phyloP scores from a whole-genome alignment of 2,888 invertebrate species.

The Mesorhabditis spiculigera region DNA sequence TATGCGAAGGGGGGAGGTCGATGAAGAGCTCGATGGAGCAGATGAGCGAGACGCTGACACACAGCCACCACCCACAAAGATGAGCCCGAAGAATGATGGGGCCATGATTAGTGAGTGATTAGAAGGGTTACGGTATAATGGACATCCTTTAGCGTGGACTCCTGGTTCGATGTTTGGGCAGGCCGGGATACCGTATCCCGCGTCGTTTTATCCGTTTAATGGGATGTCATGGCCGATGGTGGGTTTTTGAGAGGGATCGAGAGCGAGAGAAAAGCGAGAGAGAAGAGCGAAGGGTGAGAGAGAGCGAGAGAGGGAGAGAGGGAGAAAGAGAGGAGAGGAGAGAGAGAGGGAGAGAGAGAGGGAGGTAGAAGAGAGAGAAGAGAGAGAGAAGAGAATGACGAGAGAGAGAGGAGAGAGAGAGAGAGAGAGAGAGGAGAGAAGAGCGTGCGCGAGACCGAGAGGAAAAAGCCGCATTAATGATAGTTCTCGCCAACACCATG shows the following conservation, averaged over 20 bases:
- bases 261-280: background rate
- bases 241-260: background rate
- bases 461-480: constrained; percentile 5
- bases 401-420: constrained; percentile 7
- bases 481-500: too few relatives aligned
- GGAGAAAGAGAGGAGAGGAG: too few relatives aligned
- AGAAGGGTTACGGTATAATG: background rate
- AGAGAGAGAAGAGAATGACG: constrained; percentile 6
- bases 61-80: background rate
- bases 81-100: constrained; percentile 1
- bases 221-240: background rate
- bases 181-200: too few relatives aligned
- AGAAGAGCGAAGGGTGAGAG: background rate
- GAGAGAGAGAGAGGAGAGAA: too few relatives aligned
- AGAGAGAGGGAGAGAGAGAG: constrained; percentile 7
- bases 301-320: too few relatives aligned
- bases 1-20: background rate
- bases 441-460: constrained; percentile 9
- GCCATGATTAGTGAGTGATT: background rate
- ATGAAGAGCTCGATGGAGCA: background rate
- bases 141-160: background rate
- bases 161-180: background rate
- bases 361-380: background rate
- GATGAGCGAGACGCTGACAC: too few relatives aligned
- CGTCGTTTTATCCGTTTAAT: background rate